Evolutionary conservation across 2,113 vertebrate species (phyloP), one percentile per base, ranked within the genome.

Genomic region (Hipposideros armiger): DNA sequence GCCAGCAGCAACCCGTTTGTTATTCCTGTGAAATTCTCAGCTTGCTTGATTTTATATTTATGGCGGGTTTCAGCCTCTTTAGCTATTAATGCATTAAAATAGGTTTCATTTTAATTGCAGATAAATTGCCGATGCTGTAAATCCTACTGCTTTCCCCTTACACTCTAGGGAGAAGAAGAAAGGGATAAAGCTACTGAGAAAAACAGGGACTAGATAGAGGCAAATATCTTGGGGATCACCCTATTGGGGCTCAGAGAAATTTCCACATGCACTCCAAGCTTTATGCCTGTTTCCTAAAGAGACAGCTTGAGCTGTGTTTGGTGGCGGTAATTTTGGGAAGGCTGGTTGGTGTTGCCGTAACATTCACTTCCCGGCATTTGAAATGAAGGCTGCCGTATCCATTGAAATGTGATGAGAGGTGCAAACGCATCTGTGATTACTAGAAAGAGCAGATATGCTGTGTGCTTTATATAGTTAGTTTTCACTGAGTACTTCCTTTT

Each of bases 11-110:
- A 20, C 69, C 62, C 4, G 5, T 87, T 88, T 95, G 50, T 73
- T 85, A 94, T 95, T 96, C 93, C 80, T 81, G 58, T 73, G 83
- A 91, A 82, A 47, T 62, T 24, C 50, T 84, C 69, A 30, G 20
- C 80, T 94, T 26, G 58, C 87, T 95, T 80, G 84, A 90, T 85
- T 90, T 87, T 76, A 82, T 96, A 92, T 97, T 96, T 97, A 96
- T 96, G 93, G 28, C 80, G 16, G 95, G 83, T 85, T 88, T 95
- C 73, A 93, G 80, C 66, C 93, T 96, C 93, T 96, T 96, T 90
- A 95, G 95, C 93, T 96, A 96, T 96, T 92, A 97, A 93, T 95
- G 90, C 95, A 95, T 97, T 97, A 91, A 96, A 96, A 95, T 73
- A 77, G 62, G 47, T 69, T 96, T 97, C 83, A n/a, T 93, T 94